Evolutionary conservation across 2,113 vertebrate genomes (phyloP), one percentile per base, ranked within the genome.

Genomic region (Gasterosteus nipponicus): DNA sequence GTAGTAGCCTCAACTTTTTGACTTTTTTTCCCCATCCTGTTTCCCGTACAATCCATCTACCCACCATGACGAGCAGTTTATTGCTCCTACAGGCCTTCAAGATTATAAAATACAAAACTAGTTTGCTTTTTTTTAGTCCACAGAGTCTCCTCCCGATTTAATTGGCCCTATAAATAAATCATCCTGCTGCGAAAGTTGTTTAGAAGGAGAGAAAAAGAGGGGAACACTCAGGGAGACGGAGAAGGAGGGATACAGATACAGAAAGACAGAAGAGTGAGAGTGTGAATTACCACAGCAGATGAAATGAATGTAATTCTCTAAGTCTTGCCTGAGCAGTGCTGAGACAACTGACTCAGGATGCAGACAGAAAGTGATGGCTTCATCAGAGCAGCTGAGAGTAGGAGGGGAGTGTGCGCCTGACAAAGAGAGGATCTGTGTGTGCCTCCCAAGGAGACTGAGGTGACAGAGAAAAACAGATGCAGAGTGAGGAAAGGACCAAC

Each of bases 141-240:
- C 69, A 71, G 67, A 88, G 76, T 87, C 85, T 87, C 84, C 78
- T 89, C 75, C 82, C 76, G 78, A 83, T 90, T 90, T 90, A 92
- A 92, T 92, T 91, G 87, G 84, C 82, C 80, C 89, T 89, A 88
- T 89, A 88, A 88, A 91, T 89, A 91, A 88, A 89, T 71, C 38
- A 73, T 79, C 90, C 81, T 76, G 59, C 86, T 79, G 69, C 83
- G 83, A 81, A 81, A 85, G 77, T 85, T 54, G 10, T 89, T 90
- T 80, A 73, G 38, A 82, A 53, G 80, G 73, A 83, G 69, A 85
- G 67, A 73, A 80, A 81, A 66, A 56, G 65, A 77, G 51, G 53
- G 64, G 58, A 73, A 83, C 79, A 74, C 67, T 69, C 14, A 61
- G n/a, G 49, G 44, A 80, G 26, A 64, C 44, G 58, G 44, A 75